These are phyloP conservation scores for Cryptophagus acutangulus DNA, from an alignment of 2,888 invertebrate species.

Conservation along the genomic window DNA sequence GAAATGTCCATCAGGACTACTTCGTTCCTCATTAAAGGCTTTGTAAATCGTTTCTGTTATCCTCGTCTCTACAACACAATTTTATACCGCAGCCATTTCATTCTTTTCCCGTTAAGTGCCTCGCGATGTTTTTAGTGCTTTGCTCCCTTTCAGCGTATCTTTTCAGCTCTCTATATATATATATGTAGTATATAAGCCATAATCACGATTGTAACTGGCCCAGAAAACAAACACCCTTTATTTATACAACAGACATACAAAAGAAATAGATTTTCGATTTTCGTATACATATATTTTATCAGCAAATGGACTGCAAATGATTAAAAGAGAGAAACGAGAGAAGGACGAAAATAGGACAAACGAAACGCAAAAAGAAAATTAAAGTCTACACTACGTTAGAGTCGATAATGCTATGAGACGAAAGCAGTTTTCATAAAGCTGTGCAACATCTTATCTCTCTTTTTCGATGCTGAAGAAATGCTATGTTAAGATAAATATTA, in stretches of 20 bases:
- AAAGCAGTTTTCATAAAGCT: conserved; percentile 39
- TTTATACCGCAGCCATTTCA: conserved; percentile 5
- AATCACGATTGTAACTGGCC: conserved; percentile 18
- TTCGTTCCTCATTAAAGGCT: conserved; percentile 61
- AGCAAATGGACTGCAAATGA: conserved; percentile 43
- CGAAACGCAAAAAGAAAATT: conserved; percentile 35
- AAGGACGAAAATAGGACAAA: conserved; percentile 28
- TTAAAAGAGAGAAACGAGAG: conserved; percentile 36
- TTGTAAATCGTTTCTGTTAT: conserved; percentile 51
- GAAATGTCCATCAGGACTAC: conserved; percentile 63
- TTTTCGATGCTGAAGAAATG: conserved; percentile 43
- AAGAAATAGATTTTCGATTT: conserved; percentile 8
- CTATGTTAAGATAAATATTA: conserved; percentile 46
- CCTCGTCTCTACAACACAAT: conserved; percentile 23
- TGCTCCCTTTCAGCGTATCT: conserved; percentile 27
- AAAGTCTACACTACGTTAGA: conserved; percentile 28
- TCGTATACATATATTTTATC: conserved; percentile 21
- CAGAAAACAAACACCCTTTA: conserved; percentile 24
- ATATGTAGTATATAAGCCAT: too few species aligned
- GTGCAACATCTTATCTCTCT: conserved; percentile 39
- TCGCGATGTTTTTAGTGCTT: conserved; percentile 29
- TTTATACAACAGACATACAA: conserved; percentile 12
- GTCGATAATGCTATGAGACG: conserved; percentile 30
- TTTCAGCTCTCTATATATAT: too few species aligned
- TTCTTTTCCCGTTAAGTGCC: conserved; percentile 26